A percentile compares a stretch with the other conserved stretches of the same genome.
Evolutionary conservation across 2,888 invertebrate species (phyloP).

Genomic region (Tortrix viridana): DNA sequence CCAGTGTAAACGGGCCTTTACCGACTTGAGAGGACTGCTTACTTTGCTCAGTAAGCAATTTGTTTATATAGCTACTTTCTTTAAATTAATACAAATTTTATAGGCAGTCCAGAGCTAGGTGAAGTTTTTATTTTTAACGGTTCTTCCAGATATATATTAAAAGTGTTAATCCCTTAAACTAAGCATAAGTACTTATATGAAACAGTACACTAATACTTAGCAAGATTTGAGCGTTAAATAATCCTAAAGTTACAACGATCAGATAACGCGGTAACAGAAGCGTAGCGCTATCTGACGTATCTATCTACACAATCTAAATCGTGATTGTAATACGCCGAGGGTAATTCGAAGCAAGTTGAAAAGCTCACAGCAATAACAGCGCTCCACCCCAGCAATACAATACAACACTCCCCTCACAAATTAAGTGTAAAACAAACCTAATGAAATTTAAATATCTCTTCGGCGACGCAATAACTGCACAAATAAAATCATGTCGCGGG

Average conservation of each 20-base stretch:
- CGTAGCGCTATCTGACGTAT: conserved; percentile 66
- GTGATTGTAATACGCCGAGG: conserved; percentile 68
- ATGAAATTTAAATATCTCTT: conserved; percentile 84
- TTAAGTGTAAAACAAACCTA: conserved; percentile 85
- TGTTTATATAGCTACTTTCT: conserved; percentile 9
- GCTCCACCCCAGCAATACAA: conserved; percentile 72
- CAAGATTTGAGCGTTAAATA: conserved; percentile 30
- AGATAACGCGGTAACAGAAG: conserved; percentile 62
- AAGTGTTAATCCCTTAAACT: conserved; percentile 17
- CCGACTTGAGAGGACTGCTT: conserved; percentile 34
- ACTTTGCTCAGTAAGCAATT: conserved; percentile 31
- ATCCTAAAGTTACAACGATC: conserved; percentile 58
- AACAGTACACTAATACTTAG: conserved; percentile 36
- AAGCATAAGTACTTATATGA: conserved; percentile 13
- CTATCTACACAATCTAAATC: conserved; percentile 78
- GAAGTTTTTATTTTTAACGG: background rate
- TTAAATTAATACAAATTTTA: conserved; percentile 1
- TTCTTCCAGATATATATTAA: conserved; percentile 3
- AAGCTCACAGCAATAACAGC: conserved; percentile 67
- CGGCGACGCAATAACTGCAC: conserved; percentile 80
- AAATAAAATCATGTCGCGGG: conserved; percentile 82
- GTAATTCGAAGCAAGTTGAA: conserved; percentile 69
- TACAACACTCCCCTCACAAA: conserved; percentile 76
- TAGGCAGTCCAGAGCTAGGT: background rate
- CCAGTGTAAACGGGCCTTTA: conserved; percentile 47